Conservation (phyloP, 2,888 invertebrate species). For the Epirrhoe tristata region DNA sequence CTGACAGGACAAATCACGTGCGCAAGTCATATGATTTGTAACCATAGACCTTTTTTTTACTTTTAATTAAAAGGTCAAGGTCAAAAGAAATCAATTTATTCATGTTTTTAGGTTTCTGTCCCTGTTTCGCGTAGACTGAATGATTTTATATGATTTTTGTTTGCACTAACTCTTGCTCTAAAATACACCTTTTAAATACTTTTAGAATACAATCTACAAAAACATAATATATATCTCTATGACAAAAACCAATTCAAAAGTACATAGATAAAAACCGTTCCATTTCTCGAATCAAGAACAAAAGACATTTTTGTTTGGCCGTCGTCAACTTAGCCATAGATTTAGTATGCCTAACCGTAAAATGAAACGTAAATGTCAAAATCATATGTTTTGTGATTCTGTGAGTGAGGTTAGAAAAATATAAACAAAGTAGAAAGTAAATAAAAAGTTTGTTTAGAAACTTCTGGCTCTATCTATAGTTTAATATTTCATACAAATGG, state of each 20-base stretch:
- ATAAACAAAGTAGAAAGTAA: constrained; percentile 25
- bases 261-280: constrained; percentile 22
- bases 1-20: constrained; percentile 80
- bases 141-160: too few species aligned
- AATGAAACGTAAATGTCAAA: constrained; percentile 26
- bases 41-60: constrained; percentile 66
- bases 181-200: too few species aligned
- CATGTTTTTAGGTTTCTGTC: too few species aligned
- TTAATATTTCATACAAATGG: constrained; percentile 27
- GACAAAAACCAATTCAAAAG: not conserved
- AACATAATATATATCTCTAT: too few species aligned
- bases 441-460: not conserved
- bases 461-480: not conserved
- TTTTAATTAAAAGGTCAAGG: constrained; percentile 60
- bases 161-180: too few species aligned
- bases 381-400: constrained; percentile 27
- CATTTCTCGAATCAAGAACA: not conserved
- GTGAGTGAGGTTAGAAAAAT: constrained; percentile 25
- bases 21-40: constrained; percentile 78
- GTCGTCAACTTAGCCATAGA: too few species aligned
- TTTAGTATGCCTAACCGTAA: not conserved
- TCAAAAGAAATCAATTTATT: constrained; percentile 32
- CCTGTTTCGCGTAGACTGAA: too few species aligned
- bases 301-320: not conserved
- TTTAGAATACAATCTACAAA: too few species aligned